phyloP scores from a whole-genome alignment of 2,888 invertebrate genomes.

The Ephialtes manifestator region DNA sequence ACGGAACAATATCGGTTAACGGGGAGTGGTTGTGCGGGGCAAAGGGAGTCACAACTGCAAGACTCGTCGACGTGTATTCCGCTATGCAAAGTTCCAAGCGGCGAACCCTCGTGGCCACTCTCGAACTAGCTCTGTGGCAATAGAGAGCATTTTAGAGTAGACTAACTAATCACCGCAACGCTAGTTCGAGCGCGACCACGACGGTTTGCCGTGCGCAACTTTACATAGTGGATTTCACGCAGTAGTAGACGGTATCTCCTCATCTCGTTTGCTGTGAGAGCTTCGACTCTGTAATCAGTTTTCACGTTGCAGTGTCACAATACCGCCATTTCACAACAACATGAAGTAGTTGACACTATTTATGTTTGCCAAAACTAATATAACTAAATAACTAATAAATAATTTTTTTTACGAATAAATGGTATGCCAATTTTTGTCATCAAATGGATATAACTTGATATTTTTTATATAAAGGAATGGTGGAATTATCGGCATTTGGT shows the following conservation, averaged over 20 bases:
- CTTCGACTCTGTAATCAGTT: slow-evolving; percentile 20
- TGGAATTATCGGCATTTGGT: too few species aligned
- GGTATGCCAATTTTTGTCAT: too few species aligned
- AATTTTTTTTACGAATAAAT: too few species aligned
- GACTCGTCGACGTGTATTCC: slow-evolving; percentile 11
- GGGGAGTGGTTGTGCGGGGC: background rate
- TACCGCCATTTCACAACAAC: background rate
- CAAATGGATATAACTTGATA: too few species aligned
- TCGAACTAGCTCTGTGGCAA: slow-evolving; percentile 20
- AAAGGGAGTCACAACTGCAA: slow-evolving; percentile 1
- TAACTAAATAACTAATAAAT: too few species aligned
- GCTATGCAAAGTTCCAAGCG: slow-evolving; percentile 24
- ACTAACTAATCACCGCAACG: slow-evolving; percentile 35
- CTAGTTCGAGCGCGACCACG: slow-evolving; percentile 27
- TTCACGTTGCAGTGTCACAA: slow-evolving; percentile 5
- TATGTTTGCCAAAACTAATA: too few species aligned
- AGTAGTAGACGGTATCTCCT: background rate
- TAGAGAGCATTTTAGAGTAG: slow-evolving; percentile 18
- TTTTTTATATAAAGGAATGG: too few species aligned
- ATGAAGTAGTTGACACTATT: too few species aligned
- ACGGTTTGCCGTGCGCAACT: slow-evolving; percentile 27
- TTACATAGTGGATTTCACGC: slow-evolving; percentile 15
- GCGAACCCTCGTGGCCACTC: slow-evolving; percentile 30
- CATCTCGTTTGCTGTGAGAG: slow-evolving; percentile 15
- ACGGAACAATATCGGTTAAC: slow-evolving; percentile 19